These are phyloP conservation scores for Fulica atra DNA, from an alignment of 2,113 vertebrate genomes.

Conservation along the genomic window DNA sequence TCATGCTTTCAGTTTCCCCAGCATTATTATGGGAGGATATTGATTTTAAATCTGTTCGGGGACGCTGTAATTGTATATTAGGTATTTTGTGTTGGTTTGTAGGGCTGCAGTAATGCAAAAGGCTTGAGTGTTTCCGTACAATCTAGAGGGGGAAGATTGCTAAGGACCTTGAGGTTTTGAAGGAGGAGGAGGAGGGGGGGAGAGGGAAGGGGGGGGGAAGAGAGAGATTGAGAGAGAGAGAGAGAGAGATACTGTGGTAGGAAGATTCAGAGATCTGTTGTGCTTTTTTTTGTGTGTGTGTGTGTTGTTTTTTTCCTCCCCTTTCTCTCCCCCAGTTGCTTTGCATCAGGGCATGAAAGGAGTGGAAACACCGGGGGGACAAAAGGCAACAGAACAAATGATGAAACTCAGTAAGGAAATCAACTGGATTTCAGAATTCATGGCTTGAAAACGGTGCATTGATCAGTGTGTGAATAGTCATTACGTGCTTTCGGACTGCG, in stretches of 20 bases:
- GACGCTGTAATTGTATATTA: constrained; percentile 85
- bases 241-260: constrained; percentile 19
- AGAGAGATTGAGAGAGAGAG: constrained; percentile 25
- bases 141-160: constrained; percentile 70
- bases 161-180: constrained; percentile 69
- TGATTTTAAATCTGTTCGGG: constrained; percentile 87
- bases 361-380: constrained; percentile 64
- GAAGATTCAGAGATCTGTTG: constrained; percentile 54
- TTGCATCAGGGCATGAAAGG: constrained; percentile 71
- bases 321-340: constrained; percentile 61
- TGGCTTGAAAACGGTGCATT: constrained; percentile 59
- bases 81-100: constrained; percentile 74
- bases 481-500: constrained; percentile 54
- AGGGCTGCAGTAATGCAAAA: constrained; percentile 68
- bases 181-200: constrained; percentile 6
- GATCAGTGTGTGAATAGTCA: constrained; percentile 53
- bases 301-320: constrained; percentile 30
- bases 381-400: constrained; percentile 70
- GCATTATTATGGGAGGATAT: constrained; percentile 87
- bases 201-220: background rate
- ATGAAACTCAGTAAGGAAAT: constrained; percentile 78
- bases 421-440: constrained; percentile 69
- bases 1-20: constrained; percentile 81
- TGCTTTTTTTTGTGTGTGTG: background rate
- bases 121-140: constrained; percentile 65